Evolutionary conservation across 2,888 invertebrate genomes (phyloP).

Genomic region (Xanthia togata): DNA sequence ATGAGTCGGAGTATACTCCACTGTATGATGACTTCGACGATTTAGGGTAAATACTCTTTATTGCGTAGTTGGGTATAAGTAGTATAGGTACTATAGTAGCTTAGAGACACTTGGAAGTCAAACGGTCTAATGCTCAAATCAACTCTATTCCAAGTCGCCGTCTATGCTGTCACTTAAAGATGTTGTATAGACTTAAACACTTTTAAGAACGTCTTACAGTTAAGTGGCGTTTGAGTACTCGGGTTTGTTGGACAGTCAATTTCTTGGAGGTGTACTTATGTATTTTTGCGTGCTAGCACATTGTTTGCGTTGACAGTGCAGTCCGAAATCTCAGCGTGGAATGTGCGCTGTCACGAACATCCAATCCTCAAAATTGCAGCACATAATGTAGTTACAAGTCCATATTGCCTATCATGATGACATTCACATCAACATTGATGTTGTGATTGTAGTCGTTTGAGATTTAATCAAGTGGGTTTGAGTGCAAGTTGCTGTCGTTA

Average conservation of each 20-base stretch:
- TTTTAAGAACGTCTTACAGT: slow-evolving; percentile 20
- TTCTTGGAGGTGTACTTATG: background rate
- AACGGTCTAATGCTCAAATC: slow-evolving; percentile 14
- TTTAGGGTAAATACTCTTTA: slow-evolving; percentile 77
- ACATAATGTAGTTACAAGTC: background rate
- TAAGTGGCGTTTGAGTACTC: slow-evolving; percentile 20
- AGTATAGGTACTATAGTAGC: background rate
- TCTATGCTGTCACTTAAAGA: slow-evolving; percentile 8
- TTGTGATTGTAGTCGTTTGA: slow-evolving; percentile 12
- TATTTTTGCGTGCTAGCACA: background rate
- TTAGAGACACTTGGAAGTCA: background rate
- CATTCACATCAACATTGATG: background rate
- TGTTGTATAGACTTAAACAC: background rate
- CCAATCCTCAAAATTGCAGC: background rate
- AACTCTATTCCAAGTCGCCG: background rate
- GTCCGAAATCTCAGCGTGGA: background rate
- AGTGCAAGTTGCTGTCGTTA: background rate
- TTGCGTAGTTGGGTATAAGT: background rate
- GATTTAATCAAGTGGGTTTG: background rate
- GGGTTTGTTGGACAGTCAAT: background rate
- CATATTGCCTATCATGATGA: background rate
- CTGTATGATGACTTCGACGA: slow-evolving; percentile 85
- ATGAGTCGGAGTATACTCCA: slow-evolving; percentile 82
- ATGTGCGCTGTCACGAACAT: background rate
- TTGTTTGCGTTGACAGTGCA: too few relatives aligned